A percentile compares a stretch with the other conserved stretches of the same genome.
These are phyloP conservation scores for Hypomecis punctinalis DNA, from an alignment of 2,888 invertebrate genomes.

Conservation along the genomic window DNA sequence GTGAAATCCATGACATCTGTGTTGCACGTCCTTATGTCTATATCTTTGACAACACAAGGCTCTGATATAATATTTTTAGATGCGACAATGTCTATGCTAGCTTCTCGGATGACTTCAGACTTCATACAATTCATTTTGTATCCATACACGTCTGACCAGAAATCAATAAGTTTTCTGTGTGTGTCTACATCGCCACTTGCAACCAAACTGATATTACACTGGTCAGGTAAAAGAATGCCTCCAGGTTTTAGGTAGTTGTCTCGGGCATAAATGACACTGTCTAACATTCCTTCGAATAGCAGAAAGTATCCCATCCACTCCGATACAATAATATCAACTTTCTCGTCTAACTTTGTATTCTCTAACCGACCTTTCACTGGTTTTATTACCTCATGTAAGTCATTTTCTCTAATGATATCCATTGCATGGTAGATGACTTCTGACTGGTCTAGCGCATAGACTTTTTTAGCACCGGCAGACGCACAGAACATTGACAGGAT, in stretches of 20 bases:
- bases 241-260: conserved; percentile 91
- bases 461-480: conserved; percentile 95
- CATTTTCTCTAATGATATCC: conserved; percentile 96
- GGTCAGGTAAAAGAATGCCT: conserved; percentile 93
- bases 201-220: conserved; percentile 92
- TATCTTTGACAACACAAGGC: conserved; percentile 86
- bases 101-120: conserved; percentile 91
- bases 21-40: conserved; percentile 91
- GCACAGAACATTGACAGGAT: conserved; percentile 99
- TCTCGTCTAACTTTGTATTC: conserved; percentile 90
- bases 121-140: conserved; percentile 97
- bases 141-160: conserved; percentile 97
- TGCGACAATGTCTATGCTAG: conserved; percentile 81
- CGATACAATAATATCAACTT: conserved; percentile 96
- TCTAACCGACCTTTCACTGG: conserved; percentile 95
- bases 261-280: conserved; percentile 95
- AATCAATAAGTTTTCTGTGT: conserved; percentile 90
- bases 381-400: conserved; percentile 88
- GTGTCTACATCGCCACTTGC: conserved; percentile 91
- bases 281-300: conserved; percentile 98
- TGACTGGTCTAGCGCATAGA: conserved; percentile 98
- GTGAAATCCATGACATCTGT: conserved; percentile 89
- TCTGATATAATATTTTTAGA: conserved; percentile 87
- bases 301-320: conserved; percentile 99
- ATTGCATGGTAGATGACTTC: conserved; percentile 98